Evolutionary conservation across 2,113 vertebrate genomes (phyloP), one percentile per base, ranked within the genome.

Genomic region (Heterocephalus glaber): DNA sequence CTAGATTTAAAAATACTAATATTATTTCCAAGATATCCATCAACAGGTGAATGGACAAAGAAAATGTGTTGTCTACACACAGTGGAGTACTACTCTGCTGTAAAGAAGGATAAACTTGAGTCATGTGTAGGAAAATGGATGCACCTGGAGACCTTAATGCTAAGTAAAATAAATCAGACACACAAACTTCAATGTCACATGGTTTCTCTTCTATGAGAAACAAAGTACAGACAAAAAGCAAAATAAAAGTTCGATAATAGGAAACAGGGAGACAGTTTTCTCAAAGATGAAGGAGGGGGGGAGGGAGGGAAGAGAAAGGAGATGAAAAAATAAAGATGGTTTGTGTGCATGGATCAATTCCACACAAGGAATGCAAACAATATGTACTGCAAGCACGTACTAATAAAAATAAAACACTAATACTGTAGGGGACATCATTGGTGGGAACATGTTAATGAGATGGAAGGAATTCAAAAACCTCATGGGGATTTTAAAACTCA

Each of bases 1-100:
- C 54, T 88, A 12, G 0, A 60, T 86, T 90, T 70, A 90, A 96
- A n/a, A 96, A 92, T 60, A 92, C 47, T 54, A 89, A 68, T 28
- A 44, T 7, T 44, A 41, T 74, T 74, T 47, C 22, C 41, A 47
- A 47, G 41, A 44, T 8, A 8, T 70, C 10, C 11, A 8, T 38
- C n/a, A 24, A 12, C 20, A 24, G 38, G 20, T 28, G 72, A 47
- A 76, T 7, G 72, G 72, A 47, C 26, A 28, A 47, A 47, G 72
- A 16, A 28, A 30, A 44, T 30, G 24, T 47, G 44, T 28, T 7
- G 12, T 76, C 24, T 47, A 2, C 24, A 44, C 41, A 76, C 12
- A 0, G 13, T 76, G 72, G 70, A 47, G 13, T 24, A 47, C 72
- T 47, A 44, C 41, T 47, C 2, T 47, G 41, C 26, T 30, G 24